These are phyloP conservation scores for Murina feae DNA, from an alignment of 2,113 vertebrate species.

Conservation along the genomic window DNA sequence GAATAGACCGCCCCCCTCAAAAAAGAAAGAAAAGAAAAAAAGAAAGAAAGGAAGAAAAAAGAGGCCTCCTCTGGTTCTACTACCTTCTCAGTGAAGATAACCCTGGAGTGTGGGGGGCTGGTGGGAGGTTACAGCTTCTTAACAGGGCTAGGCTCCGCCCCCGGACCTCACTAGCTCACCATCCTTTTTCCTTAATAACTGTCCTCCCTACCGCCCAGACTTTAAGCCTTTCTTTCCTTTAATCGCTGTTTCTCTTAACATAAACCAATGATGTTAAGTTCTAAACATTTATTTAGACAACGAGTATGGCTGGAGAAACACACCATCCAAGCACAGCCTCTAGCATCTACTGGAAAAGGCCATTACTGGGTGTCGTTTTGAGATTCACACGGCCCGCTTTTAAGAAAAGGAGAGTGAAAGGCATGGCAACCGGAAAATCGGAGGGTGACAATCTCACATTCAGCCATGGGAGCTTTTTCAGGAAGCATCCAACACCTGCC, in stretches of 20 bases:
- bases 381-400: neutral
- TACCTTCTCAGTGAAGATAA: neutral
- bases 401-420: slow-evolving; percentile 12
- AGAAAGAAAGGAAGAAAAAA: neutral
- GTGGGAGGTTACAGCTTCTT: neutral
- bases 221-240: neutral
- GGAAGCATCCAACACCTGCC: neutral
- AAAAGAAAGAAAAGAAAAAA: no score
- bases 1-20: no score
- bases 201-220: neutral
- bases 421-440: neutral
- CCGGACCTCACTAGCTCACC: neutral
- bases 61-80: neutral
- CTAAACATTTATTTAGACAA: neutral
- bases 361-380: neutral
- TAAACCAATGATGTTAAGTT: neutral
- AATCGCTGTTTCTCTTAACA: neutral
- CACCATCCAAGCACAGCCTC: neutral
- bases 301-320: neutral
- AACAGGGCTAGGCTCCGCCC: neutral
- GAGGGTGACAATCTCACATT: neutral
- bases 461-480: neutral
- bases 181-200: neutral
- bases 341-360: neutral
- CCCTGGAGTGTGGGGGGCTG: rapidly evolving